These are phyloP conservation scores for Tiliacea citrago DNA, from an alignment of 2,888 invertebrate species.

Conservation along the genomic window DNA sequence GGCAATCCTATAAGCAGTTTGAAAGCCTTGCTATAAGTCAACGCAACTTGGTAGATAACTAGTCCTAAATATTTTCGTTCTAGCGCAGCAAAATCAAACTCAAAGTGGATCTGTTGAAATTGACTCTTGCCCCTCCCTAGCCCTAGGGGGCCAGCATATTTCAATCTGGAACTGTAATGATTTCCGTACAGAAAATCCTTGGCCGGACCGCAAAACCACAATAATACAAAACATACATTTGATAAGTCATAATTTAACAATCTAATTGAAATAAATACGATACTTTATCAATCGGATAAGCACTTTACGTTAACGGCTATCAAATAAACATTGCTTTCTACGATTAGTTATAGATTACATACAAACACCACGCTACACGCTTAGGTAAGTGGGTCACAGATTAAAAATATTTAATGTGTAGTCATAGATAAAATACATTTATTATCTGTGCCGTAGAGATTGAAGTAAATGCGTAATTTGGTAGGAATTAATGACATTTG, in stretches of 20 bases:
- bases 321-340: conserved; percentile 13
- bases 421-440: conserved; percentile 17
- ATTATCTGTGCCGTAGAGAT: conserved; percentile 12
- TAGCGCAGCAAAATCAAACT: neutral
- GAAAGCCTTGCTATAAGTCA: neutral
- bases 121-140: too few relatives aligned
- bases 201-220: neutral
- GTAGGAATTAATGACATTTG: conserved; percentile 16
- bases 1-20: neutral
- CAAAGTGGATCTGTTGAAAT: neutral
- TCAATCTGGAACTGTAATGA: neutral
- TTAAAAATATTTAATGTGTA: conserved; percentile 11
- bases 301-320: conserved; percentile 12
- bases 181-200: conserved; percentile 12
- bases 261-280: conserved; percentile 16
- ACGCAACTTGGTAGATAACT: neutral
- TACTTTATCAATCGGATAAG: conserved; percentile 2
- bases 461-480: conserved; percentile 14
- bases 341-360: conserved; percentile 22
- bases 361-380: conserved; percentile 5
- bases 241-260: neutral
- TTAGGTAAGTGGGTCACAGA: conserved; percentile 36
- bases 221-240: neutral
- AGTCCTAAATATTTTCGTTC: neutral
- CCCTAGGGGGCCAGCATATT: neutral